Evolutionary conservation across 2,797 vertebrate species (phyloP).

Genomic region (Lacerta bilineata): DNA sequence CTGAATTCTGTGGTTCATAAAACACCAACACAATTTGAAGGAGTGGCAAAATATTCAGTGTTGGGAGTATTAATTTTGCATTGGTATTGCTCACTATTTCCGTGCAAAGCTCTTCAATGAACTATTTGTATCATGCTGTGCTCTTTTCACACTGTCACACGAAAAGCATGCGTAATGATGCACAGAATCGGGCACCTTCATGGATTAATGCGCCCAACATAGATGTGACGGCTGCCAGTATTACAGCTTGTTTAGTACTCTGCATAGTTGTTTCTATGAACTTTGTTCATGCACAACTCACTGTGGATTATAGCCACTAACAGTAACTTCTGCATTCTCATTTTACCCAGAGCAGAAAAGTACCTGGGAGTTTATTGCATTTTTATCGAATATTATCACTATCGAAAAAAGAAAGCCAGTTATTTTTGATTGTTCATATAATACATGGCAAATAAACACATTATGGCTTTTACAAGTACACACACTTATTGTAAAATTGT

Average conservation of each 20-base stretch:
- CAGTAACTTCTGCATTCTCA: slow-evolving; percentile 35
- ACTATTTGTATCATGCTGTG: neutral
- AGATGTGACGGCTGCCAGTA: neutral
- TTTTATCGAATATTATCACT: slow-evolving; percentile 32
- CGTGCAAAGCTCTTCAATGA: neutral
- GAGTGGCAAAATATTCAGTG: neutral
- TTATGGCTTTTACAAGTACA: neutral
- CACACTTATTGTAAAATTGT: neutral
- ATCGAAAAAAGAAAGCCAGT: slow-evolving; percentile 9
- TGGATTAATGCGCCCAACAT: neutral
- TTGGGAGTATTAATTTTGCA: neutral
- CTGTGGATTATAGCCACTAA: neutral
- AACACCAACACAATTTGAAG: neutral
- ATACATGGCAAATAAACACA: neutral
- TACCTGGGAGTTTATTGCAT: slow-evolving; percentile 38
- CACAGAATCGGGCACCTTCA: neutral
- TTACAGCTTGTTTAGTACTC: neutral
- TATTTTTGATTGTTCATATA: neutral
- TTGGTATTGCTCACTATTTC: neutral
- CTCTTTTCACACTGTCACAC: neutral
- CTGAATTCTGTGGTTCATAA: neutral
- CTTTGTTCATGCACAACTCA: neutral
- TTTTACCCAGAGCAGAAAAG: slow-evolving; percentile 55
- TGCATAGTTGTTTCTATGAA: neutral
- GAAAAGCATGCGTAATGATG: neutral